Evolutionary conservation across 2,888 invertebrate genomes (phyloP), one percentile per base, ranked within the genome.

Genomic region (Eueremaeus valkanovi): DNA sequence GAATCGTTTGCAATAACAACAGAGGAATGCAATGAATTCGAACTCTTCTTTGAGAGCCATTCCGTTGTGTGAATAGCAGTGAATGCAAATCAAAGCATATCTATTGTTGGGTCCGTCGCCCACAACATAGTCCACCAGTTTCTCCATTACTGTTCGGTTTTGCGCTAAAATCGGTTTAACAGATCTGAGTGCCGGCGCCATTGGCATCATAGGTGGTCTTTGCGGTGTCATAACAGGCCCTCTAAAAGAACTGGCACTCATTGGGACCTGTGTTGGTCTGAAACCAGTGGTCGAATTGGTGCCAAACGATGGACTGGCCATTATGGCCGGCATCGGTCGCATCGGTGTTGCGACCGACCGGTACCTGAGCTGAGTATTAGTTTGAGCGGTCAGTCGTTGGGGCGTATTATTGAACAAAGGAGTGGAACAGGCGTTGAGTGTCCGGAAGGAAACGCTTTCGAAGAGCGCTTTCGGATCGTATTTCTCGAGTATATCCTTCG

Each of bases 91-190:
- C 78, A 99, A 88, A 27, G 98, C 99, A 86, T 91, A 98, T 80
- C 97, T 89, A 84, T 95, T 92, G 77, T 89, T 89, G 31, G 97
- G 96, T 0, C 97, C 98, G 83, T 99, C 98, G 58, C 95, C 96
- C 58, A 98, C 89, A 77, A 99, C 85, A 82, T 92, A 95, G 83
- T 99, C 98, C 21, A 99, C 90, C 81, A 98, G 86, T 82, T 91
- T 90, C 84, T 97, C 97, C 78, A 96, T 83, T 42, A 90, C 88
- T 8, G 90, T 89, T 76, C 94, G 89, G 78, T 93, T 89, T 77
- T 87, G 87, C 9, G 91, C 89, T 75, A 90, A 83, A 80, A 94
- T 85, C 16, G 91, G 90, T 29, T 92, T 75, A 16, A 75, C 33
- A n/a, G 72, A 55, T 11, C 51, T 3, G 16, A 63, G 1, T 3